Percentiles rank a stretch among this genome's conserved stretches.
Conservation (phyloP, 2,113 vertebrate genomes). For the Panthera leo region DNA sequence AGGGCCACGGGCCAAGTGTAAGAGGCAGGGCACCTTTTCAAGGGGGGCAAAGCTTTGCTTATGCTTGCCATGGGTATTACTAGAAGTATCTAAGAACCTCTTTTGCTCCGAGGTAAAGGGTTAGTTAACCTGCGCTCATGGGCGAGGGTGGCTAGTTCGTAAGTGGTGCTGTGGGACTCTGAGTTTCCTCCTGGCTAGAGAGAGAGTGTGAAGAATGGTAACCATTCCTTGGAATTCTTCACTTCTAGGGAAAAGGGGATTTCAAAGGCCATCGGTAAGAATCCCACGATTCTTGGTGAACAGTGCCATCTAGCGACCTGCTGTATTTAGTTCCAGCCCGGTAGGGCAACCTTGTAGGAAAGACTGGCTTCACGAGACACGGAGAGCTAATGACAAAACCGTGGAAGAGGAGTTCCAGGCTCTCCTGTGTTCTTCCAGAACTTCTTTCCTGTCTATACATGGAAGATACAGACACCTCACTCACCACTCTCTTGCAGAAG, state of each 20-base stretch:
- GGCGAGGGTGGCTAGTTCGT: background rate
- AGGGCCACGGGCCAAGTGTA: background rate
- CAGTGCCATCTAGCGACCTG: conserved; percentile 29
- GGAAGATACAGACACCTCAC: background rate
- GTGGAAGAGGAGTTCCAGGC: background rate
- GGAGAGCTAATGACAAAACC: background rate
- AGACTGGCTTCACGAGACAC: fast-evolving
- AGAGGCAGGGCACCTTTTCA: background rate
- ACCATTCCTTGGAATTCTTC: background rate
- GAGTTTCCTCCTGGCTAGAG: background rate
- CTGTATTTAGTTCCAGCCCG: fast-evolving
- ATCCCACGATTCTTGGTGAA: background rate
- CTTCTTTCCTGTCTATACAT: background rate
- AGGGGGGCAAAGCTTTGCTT: background rate
- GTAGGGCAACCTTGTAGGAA: background rate
- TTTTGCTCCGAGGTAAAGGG: background rate
- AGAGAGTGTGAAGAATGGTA: background rate
- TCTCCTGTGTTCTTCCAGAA: background rate
- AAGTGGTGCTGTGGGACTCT: background rate
- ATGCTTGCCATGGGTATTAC: background rate
- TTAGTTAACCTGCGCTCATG: background rate
- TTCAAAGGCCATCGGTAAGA: background rate
- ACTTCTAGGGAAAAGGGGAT: background rate
- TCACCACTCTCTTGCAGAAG: background rate
- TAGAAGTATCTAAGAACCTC: background rate